Percentiles rank a stretch among this genome's conserved stretches.
phyloP scores from a whole-genome alignment of 1,140 invertebrate genomes.

The Rhopalosiphum maidis region DNA sequence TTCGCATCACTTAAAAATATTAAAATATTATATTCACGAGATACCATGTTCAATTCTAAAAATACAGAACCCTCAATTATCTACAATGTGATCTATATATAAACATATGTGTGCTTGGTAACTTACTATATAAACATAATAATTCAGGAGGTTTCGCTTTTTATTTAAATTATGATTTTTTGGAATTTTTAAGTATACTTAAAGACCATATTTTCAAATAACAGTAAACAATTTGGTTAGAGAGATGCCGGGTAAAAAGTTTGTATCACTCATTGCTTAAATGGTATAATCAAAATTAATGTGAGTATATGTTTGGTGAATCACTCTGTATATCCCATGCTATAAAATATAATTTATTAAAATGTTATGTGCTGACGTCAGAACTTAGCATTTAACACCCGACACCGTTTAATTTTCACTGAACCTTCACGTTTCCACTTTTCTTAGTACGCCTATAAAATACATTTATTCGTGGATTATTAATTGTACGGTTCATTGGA shows the following conservation, averaged over 20 bases:
- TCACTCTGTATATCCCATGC: not conserved
- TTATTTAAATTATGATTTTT: too few relatives aligned
- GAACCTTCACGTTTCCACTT: constrained; percentile 30
- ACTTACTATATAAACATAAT: too few relatives aligned
- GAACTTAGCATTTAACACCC: not conserved
- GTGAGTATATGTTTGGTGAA: not conserved
- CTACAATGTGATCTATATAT: too few relatives aligned
- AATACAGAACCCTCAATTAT: too few relatives aligned
- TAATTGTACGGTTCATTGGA: not conserved
- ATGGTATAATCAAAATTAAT: not conserved
- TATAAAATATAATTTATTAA: not conserved
- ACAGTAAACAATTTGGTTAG: not conserved
- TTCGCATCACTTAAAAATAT: too few relatives aligned
- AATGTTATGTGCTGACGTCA: not conserved
- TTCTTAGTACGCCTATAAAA: not conserved
- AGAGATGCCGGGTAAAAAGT: not conserved
- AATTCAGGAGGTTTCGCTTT: too few relatives aligned
- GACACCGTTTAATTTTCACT: constrained; percentile 20
- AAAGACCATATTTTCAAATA: too few relatives aligned
- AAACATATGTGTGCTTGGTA: too few relatives aligned
- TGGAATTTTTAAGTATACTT: too few relatives aligned
- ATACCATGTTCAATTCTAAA: too few relatives aligned
- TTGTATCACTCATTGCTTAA: not conserved
- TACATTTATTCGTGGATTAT: constrained; percentile 16
- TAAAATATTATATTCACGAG: too few relatives aligned